Evolutionary conservation across 2,888 invertebrate species (phyloP).

Genomic region (Chromoteleia sp.): DNA sequence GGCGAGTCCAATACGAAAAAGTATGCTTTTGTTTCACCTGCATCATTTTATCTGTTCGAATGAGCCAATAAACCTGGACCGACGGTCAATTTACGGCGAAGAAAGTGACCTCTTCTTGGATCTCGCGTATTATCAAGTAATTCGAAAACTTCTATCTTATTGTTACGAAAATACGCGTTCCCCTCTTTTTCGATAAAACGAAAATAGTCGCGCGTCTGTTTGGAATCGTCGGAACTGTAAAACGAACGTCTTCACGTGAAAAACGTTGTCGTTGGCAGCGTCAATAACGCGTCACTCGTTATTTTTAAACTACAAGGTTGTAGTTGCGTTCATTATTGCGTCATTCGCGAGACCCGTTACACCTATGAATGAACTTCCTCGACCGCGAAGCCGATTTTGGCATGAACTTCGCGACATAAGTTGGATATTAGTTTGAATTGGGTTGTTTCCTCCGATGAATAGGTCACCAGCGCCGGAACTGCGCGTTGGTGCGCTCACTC

Average conservation of each 20-base stretch:
- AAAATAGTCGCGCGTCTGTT: slow-evolving; percentile 58
- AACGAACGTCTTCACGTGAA: slow-evolving; percentile 51
- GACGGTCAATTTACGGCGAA: not conserved
- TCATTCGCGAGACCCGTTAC: slow-evolving; percentile 43
- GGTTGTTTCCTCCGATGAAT: slow-evolving; percentile 56
- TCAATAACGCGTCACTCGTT: slow-evolving; percentile 50
- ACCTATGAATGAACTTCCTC: slow-evolving; percentile 69
- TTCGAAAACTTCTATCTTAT: slow-evolving; percentile 1
- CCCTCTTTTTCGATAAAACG: not conserved
- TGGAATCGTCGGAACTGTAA: slow-evolving; percentile 45
- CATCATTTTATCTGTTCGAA: slow-evolving; percentile 28
- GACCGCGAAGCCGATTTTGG: slow-evolving; percentile 53
- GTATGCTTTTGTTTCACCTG: slow-evolving; percentile 55
- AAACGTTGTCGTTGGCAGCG: slow-evolving; percentile 60
- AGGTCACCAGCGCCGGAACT: slow-evolving; percentile 25
- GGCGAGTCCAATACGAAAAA: slow-evolving; percentile 19
- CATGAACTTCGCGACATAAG: slow-evolving; percentile 34
- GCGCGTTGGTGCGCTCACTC: slow-evolving; percentile 2
- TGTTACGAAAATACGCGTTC: slow-evolving; percentile 8
- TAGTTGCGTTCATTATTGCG: slow-evolving; percentile 42
- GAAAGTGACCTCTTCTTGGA: not conserved
- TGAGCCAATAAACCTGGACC: slow-evolving; percentile 18
- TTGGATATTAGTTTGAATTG: slow-evolving; percentile 45
- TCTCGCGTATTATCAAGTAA: slow-evolving; percentile 17
- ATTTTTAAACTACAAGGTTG: slow-evolving; percentile 59